Conservation (phyloP, 2,888 invertebrate genomes). For the Scaptomyza parva region DNA sequence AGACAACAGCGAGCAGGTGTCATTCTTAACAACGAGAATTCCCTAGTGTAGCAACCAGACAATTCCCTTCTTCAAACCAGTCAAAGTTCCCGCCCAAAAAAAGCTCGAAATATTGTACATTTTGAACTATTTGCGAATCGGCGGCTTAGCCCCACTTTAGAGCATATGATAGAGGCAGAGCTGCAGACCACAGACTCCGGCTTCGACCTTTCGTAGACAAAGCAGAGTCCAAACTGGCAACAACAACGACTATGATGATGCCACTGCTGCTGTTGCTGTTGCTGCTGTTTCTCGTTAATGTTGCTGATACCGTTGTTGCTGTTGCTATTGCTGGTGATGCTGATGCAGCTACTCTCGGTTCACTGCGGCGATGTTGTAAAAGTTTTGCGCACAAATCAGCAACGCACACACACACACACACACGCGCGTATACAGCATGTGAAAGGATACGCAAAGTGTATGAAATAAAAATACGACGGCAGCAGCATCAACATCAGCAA, state of each 20-base stretch:
- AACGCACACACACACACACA: constrained; percentile 44
- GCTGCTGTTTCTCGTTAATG: constrained; percentile 58
- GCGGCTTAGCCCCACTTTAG: constrained; percentile 29
- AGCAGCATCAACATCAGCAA: constrained; percentile 41
- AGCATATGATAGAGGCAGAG: constrained; percentile 28
- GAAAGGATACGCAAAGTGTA: constrained; percentile 72
- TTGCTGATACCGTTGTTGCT: constrained; percentile 63
- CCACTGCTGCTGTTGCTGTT: constrained; percentile 35
- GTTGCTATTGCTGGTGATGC: constrained; percentile 46
- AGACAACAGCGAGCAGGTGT: constrained; percentile 30
- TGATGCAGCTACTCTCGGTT: constrained; percentile 65
- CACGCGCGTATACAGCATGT: constrained; percentile 23
- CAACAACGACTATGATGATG: constrained; percentile 66
- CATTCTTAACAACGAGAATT: constrained; percentile 19
- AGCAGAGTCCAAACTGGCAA: constrained; percentile 75
- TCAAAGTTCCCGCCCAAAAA: constrained; percentile 52
- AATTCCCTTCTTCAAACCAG: constrained; percentile 14
- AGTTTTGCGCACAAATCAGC: constrained; percentile 82
- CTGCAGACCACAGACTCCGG: constrained; percentile 70
- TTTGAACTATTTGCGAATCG: constrained; percentile 60
- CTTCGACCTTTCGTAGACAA: constrained; percentile 79
- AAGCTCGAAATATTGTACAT: constrained; percentile 48
- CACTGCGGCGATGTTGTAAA: constrained; percentile 77
- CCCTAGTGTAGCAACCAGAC: constrained; percentile 14
- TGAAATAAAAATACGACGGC: constrained; percentile 67